Evolutionary conservation across 2,888 invertebrate genomes (phyloP), one percentile per base, ranked within the genome.

Genomic region (Masnerella sp.): DNA sequence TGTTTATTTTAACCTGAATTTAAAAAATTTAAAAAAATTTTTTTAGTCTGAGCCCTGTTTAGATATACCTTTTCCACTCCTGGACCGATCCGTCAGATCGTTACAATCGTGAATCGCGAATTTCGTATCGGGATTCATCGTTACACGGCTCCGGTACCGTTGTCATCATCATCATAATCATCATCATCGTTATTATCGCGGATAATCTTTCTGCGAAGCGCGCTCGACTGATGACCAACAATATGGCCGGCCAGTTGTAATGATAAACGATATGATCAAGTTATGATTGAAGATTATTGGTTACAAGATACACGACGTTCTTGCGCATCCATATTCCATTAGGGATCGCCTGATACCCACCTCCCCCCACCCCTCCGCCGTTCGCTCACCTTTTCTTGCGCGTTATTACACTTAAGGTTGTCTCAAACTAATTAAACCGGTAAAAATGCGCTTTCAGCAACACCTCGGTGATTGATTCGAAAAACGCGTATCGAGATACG

Each of bases 271-370:
- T 72, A 65, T 51, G 64, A 71, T 71, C 64, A 64, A 58, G 72
- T 72, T 72, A 65, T 72, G 72, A 72, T 72, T 65, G 65, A 72
- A 72, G 72, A 72, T 72, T 65, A 65, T 59, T 72, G 65, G 59
- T 59, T 64, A 38, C 43, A 58, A 45, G 71, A 58, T 65, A 52
- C 61, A 38, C 43, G 54, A 54, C 49, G 54, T 30, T 58, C 38
- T 22, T 42, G 22, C 43, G 30, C 58, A 52, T 52, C 58, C 59
- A 34, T 71, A 71, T 59, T 59, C 47, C 52, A 65, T 65, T 65
- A 59, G 51, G 54, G 34, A 32, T 47, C 12, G 38, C 34, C 51
- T 62, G 49, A 65, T 52, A 20, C 38, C 22, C 32, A 17, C 5
- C 7, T 9, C 32, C 17, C 2, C 25, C 22, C 36, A 18, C 3